Evolutionary conservation across 2,797 vertebrate species (phyloP), one percentile per base, ranked within the genome.

Genomic region (Kryptopterus vitreolus): DNA sequence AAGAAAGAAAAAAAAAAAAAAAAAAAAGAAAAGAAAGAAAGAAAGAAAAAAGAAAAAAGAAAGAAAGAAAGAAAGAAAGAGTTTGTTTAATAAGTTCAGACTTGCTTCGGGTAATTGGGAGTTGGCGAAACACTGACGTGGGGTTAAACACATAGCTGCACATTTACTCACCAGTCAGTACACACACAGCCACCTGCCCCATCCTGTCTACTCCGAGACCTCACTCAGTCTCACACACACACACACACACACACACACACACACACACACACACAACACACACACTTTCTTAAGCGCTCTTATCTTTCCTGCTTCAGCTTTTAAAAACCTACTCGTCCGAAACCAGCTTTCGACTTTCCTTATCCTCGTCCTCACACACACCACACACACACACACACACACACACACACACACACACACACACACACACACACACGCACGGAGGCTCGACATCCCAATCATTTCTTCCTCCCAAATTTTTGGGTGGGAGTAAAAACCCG

Each of bases 181-280:
- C 84, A 87, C 90, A 90, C 61, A 84, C 80, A 33, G 86, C 86
- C 84, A 82, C 89, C 85, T 92, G 89, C 81, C 90, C 90, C 89
- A 92, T 91, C 81, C 80, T 81, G 80, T 78, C 38, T 72, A 71
- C 62, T 48, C 65, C 68, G 70, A 53, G 52, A n/a, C 55, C 53
- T 74, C 50, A 77, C 12, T 61, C 71, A 73, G 71, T 73, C 72
- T 29, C 50, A 22, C 52, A 31, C 63, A 62, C 57, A n/a, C n/a
- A n/a, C n/a, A n/a, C n/a, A n/a, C n/a, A n/a, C n/a, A n/a, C n/a
- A n/a, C n/a, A n/a, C n/a, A n/a, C n/a, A n/a, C n/a, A n/a, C n/a
- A n/a, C n/a, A n/a, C n/a, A n/a, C n/a, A n/a, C n/a, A n/a, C n/a
- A n/a, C n/a, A n/a, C n/a, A n/a, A 74, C 57, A 81, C 76, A 58